Evolutionary conservation across 2,888 invertebrate genomes (phyloP).

Genomic region (Oithona nana): DNA sequence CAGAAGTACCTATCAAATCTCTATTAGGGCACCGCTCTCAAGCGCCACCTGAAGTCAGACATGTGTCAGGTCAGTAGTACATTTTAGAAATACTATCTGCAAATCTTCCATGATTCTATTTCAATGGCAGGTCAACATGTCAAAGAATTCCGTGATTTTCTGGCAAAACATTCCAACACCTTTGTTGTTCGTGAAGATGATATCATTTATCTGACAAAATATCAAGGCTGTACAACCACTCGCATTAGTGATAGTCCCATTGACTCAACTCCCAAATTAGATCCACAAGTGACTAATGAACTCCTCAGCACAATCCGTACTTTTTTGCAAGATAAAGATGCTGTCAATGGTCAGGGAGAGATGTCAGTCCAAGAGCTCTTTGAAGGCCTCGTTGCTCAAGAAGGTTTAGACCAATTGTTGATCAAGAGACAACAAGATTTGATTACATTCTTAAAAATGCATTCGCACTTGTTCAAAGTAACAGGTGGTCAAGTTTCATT

Average conservation of each 20-base stretch:
- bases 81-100: too few species aligned
- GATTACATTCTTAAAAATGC: constrained; percentile 71
- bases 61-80: constrained; percentile 80
- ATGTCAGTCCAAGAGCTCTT: constrained; percentile 45
- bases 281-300: constrained; percentile 61
- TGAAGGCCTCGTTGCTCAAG: constrained; percentile 28
- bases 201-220: constrained; percentile 52
- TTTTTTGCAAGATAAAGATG: constrained; percentile 44
- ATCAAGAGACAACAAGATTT: constrained; percentile 79
- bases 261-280: constrained; percentile 46
- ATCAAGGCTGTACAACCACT: constrained; percentile 24
- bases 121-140: constrained; percentile 75
- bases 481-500: not conserved
- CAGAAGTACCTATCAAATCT: constrained; percentile 91
- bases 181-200: constrained; percentile 50
- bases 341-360: not conserved
- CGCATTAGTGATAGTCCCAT: not conserved
- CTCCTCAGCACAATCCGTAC: constrained; percentile 61
- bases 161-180: constrained; percentile 58
- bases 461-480: constrained; percentile 82
- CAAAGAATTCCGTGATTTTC: constrained; percentile 78
- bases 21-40: constrained; percentile 87
- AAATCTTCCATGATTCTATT: too few species aligned
- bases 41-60: constrained; percentile 87
- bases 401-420: not conserved